Percentiles rank a stretch among this genome's conserved stretches.
phyloP scores from a whole-genome alignment of 1,140 invertebrate genomes.

The Aphis craccivora region DNA sequence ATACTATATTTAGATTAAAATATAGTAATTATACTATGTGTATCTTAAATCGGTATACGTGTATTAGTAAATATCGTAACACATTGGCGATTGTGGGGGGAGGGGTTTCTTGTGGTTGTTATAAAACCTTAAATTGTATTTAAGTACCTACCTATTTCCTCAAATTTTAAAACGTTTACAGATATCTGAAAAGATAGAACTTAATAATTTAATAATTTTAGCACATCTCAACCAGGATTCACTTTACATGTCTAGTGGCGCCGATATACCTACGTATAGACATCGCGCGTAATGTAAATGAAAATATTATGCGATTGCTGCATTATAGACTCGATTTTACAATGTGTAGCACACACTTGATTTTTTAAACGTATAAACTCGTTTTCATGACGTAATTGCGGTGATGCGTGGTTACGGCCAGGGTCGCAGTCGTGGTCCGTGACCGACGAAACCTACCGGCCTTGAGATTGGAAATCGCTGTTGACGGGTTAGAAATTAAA shows the following conservation, averaged over 20 bases:
- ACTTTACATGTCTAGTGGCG: not conserved
- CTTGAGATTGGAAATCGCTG: not conserved
- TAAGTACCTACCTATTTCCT: not conserved
- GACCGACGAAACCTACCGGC: not conserved
- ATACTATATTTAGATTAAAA: no score
- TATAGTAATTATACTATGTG: no score
- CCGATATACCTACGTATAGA: not conserved
- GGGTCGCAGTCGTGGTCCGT: not conserved
- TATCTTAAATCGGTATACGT: no score
- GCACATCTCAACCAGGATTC: not conserved
- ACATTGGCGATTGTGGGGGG: no score
- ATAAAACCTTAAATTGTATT: not conserved
- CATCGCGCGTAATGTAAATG: not conserved
- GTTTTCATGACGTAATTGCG: not conserved
- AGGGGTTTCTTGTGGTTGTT: no score
- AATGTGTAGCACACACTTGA: not conserved
- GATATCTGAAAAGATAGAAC: not conserved
- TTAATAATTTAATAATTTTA: not conserved
- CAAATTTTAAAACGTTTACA: not conserved
- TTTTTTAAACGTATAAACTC: not conserved
- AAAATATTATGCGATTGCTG: not conserved
- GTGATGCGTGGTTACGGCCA: not conserved
- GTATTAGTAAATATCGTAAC: no score
- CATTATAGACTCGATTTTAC: not conserved
- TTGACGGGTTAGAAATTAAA: not conserved